Evolutionary conservation across 2,888 invertebrate species (phyloP).

Genomic region (Dione vanillae): DNA sequence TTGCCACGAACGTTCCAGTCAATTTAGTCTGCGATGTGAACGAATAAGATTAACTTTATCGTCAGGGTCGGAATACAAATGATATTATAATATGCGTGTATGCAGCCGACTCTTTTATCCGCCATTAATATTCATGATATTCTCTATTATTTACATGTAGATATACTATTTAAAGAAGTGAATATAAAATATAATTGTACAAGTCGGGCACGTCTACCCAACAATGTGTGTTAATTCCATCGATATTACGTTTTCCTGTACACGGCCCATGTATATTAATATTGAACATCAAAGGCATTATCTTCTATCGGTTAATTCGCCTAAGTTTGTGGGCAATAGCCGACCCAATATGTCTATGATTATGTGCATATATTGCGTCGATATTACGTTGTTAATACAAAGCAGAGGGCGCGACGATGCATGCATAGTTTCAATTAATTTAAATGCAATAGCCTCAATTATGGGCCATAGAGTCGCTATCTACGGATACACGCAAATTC

Average conservation of each 20-base stretch:
- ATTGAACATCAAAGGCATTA: constrained; percentile 70
- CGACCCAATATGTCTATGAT: constrained; percentile 60
- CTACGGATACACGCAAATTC: constrained; percentile 48
- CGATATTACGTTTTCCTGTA: constrained; percentile 28
- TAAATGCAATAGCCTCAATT: constrained; percentile 79
- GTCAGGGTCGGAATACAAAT: constrained; percentile 34
- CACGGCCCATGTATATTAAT: constrained; percentile 35
- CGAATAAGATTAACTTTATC: constrained; percentile 30
- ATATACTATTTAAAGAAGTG: constrained; percentile 29
- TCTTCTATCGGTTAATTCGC: constrained; percentile 65
- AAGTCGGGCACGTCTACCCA: constrained; percentile 23
- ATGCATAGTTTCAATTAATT: constrained; percentile 77
- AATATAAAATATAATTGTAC: constrained; percentile 36
- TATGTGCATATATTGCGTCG: constrained; percentile 64
- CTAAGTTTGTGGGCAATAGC: constrained; percentile 74
- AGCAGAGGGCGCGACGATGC: constrained; percentile 64
- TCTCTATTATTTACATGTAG: constrained; percentile 33
- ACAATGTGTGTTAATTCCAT: constrained; percentile 32
- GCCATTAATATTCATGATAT: constrained; percentile 39
- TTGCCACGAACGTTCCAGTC: constrained; percentile 27
- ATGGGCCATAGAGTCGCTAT: constrained; percentile 65
- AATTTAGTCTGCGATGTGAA: constrained; percentile 37
- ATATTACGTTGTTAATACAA: constrained; percentile 46
- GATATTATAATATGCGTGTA: constrained; percentile 35
- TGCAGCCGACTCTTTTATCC: constrained; percentile 31